Conservation (phyloP, 2,888 invertebrate genomes). For the Amitus sp. region DNA sequence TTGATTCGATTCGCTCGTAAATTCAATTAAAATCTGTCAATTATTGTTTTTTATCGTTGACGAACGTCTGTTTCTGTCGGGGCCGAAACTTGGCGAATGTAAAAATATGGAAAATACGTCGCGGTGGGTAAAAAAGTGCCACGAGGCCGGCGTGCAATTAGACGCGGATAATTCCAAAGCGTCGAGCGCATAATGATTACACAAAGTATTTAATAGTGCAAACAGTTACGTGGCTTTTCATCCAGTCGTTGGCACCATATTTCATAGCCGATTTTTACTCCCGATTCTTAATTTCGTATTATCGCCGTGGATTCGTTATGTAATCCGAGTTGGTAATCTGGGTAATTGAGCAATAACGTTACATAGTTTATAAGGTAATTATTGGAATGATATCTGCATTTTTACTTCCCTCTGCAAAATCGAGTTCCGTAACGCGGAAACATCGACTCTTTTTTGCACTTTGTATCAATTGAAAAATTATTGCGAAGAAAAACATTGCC, state of each 20-base stretch:
- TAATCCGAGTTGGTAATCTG: neutral
- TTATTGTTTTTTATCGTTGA: too few relatives aligned
- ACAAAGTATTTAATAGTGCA: conserved; percentile 2
- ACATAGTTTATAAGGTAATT: neutral
- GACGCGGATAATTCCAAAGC: neutral
- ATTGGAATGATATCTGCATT: neutral
- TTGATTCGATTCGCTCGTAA: neutral
- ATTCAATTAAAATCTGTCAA: neutral
- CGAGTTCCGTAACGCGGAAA: neutral
- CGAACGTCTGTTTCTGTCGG: too few relatives aligned
- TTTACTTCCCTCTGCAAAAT: neutral
- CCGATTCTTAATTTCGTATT: neutral
- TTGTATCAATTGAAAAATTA: too few relatives aligned
- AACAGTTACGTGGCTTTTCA: conserved; percentile 5
- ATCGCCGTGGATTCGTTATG: neutral
- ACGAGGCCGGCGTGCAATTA: too few relatives aligned
- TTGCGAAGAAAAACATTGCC: neutral
- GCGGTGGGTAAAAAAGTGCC: too few relatives aligned
- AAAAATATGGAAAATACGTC: too few relatives aligned
- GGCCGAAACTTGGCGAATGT: too few relatives aligned
- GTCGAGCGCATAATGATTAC: neutral
- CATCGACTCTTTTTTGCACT: too few relatives aligned
- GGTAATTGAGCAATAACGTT: conserved; percentile 4
- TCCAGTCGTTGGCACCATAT: neutral
- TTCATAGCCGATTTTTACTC: neutral